Conservation (phyloP, 2,888 invertebrate genomes). For the Melipona bicolor region DNA sequence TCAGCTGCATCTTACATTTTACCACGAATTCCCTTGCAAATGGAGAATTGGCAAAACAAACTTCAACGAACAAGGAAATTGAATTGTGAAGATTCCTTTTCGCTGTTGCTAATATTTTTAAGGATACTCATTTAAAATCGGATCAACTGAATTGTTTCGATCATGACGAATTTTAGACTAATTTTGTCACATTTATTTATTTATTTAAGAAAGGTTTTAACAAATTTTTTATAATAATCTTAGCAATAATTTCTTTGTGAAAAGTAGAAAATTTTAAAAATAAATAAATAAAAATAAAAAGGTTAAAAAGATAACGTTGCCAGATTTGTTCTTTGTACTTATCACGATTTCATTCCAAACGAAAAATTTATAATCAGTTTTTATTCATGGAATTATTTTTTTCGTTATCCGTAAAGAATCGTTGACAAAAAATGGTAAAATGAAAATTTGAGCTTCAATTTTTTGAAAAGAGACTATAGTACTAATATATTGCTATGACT, state of each 20-base stretch:
- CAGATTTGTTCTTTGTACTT: background rate
- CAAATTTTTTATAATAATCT: background rate
- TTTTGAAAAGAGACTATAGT: background rate
- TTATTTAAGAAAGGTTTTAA: background rate
- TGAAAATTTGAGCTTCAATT: background rate
- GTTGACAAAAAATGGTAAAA: background rate
- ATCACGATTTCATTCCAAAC: background rate
- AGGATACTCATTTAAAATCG: background rate
- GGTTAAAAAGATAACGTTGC: background rate
- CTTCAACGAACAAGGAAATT: background rate
- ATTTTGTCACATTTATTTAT: background rate
- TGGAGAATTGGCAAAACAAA: background rate
- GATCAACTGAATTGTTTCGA: background rate
- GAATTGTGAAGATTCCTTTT: slow-evolving; percentile 10
- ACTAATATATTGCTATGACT: background rate
- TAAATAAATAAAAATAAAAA: background rate
- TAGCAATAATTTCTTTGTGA: background rate
- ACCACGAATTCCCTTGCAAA: slow-evolving; percentile 8
- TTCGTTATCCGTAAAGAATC: background rate
- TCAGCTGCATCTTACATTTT: background rate
- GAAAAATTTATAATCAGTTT: background rate
- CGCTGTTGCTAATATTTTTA: background rate
- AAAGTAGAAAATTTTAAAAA: background rate
- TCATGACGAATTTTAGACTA: background rate
- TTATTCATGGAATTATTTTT: background rate